Base-by-base conservation (phyloP, 1,140 invertebrate genomes). In the Zophobas atratus region DNA sequence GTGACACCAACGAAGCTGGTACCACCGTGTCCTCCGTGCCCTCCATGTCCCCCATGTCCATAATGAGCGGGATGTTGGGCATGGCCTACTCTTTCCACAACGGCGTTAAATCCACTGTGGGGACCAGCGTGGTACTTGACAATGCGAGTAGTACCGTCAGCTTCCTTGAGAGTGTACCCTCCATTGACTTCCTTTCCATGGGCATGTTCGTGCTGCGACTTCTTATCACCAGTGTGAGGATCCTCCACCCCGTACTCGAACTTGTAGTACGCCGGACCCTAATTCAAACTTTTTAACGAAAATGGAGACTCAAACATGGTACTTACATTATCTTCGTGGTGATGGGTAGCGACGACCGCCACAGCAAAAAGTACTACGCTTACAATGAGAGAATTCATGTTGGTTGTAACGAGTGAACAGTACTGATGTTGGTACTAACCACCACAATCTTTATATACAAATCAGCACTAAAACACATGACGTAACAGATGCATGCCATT, bases 161-260 rank as follows among this genome's bases (percentile, higher is more conserved):
- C 82, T 77, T 88, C 87, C 48, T 87, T 81, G 20, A 88, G 80
- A 34, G 81, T 84, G 80, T 88, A 88, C 53, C 84, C 85, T 1
- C 88, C 88, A 55, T 86, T 84, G 0, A 89, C 87, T 1, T 83
- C 67, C 57, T 88, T 79, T 32, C 88, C 87, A 20, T 88, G 87
- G 57, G 88, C 84, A 20, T 88, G 84, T 77, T 89, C 88, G 57
- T 84, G 82, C 70, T 89, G 88, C 35, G 81, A 84, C 78, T 89
- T 89, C 49, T 85, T 81, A 79, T 89, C 88, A 32, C 88, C 87
- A 4, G 88, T 88, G 72, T 88, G 84, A 41, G 85, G 82, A 76
- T 88, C 88, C 57, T 87, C 82, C 1, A 89, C 87, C 43, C 85
- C 87, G 82, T 89, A 89, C 36, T 86, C 84, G 77, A 86, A 89